Evolutionary conservation across 2,797 vertebrate species (phyloP), one percentile per base, ranked within the genome.

Genomic region (Gymnoscopelus braueri): DNA sequence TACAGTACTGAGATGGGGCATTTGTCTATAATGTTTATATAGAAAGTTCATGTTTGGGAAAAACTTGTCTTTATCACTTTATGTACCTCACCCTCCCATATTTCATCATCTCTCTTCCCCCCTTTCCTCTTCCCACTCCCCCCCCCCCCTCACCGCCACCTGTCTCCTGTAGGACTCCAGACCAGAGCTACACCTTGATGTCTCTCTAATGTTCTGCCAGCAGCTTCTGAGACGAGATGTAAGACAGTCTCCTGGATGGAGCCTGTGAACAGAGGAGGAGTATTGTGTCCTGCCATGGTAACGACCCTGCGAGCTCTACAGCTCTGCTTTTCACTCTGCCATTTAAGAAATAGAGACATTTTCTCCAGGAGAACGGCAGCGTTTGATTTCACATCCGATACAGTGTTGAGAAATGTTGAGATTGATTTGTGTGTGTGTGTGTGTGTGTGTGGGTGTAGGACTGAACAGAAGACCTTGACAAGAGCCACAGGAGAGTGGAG

Each of bases 171-270:
- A 90, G 91, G 86, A 82, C 84, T 49, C 62, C 65, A 13, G 72
- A 71, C 62, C 65, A 13, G 72, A 71, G 79, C 79, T 60, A 19
- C 75, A 60, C 89, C 88, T 88, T 88, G 88, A 91, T 84, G 84
- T 89, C 78, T 67, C 15, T 26, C 72, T 83, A 87, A 83, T 87
- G 83, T 84, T 87, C 87, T 76, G 87, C 54, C 54, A 56, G 54
- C 19, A 26, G 19, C 54, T 56, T 51, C 50, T 26, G 54, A 56
- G 54, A 55, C 2, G 54, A 51, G 50, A 6, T 15, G 54, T 9
- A 23, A 26, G 54, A 29, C 1, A 9, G 39, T 44, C 24, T 56
- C 19, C 9, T 10, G 9, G 54, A 56, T 56, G 19, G 11, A 23
- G 19, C 76, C 48, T 72, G 78, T 81, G 64, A 63, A 67, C 67